Conservation (phyloP, 35 echinoderm and acorn worm species). For the Anneissia japonica region DNA sequence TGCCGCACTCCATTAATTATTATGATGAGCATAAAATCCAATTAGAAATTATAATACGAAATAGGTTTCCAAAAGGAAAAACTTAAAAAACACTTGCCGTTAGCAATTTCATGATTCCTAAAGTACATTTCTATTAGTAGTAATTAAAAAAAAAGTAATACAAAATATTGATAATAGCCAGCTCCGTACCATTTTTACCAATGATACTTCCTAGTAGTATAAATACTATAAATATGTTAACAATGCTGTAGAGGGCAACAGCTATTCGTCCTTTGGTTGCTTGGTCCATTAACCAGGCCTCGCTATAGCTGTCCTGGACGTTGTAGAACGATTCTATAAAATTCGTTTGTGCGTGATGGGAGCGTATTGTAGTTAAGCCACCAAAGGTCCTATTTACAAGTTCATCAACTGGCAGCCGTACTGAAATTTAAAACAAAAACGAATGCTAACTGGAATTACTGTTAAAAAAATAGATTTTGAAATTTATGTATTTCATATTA, state of each 20-base stretch:
- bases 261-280: neutral
- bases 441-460: too few relatives aligned
- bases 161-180: neutral
- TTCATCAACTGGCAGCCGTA: neutral
- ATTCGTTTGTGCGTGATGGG: neutral
- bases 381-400: neutral
- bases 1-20: too few relatives aligned
- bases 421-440: too few relatives aligned
- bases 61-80: too few relatives aligned
- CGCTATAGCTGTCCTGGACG: neutral
- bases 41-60: too few relatives aligned
- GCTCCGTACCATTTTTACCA: neutral
- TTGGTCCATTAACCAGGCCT: neutral
- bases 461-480: too few relatives aligned
- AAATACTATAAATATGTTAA: neutral
- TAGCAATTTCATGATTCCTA: too few relatives aligned
- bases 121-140: too few relatives aligned
- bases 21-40: too few relatives aligned
- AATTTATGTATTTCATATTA: too few relatives aligned
- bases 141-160: too few relatives aligned
- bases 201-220: neutral
- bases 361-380: neutral
- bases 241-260: neutral
- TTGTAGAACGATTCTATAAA: neutral
- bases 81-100: too few relatives aligned